Evolutionary conservation across 2,113 vertebrate genomes (phyloP).

Genomic region (Progne subis): DNA sequence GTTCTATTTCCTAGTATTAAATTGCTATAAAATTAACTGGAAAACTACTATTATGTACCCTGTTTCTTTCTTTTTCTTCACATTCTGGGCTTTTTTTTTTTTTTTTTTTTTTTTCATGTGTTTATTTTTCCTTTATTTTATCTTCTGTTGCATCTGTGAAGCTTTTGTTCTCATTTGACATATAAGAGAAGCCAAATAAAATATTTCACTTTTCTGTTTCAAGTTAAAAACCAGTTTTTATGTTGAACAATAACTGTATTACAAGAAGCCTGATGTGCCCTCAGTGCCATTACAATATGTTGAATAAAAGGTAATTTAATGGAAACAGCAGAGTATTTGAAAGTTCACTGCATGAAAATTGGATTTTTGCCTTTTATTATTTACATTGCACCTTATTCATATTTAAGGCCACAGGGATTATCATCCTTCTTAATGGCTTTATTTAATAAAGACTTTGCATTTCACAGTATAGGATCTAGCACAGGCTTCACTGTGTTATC

Average conservation of each 20-base stretch:
- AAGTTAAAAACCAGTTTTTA: constrained; percentile 29
- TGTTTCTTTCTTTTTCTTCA: constrained; percentile 26
- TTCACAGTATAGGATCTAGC: constrained; percentile 37
- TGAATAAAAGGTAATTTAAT: constrained; percentile 61
- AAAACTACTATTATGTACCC: constrained; percentile 4
- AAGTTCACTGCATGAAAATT: constrained; percentile 65
- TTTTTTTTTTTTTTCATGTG: background rate
- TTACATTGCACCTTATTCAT: constrained; percentile 66
- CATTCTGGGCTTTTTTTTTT: background rate
- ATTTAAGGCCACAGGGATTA: constrained; percentile 62
- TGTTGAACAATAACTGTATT: constrained; percentile 41
- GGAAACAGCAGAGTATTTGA: constrained; percentile 39
- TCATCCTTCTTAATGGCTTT: constrained; percentile 47
- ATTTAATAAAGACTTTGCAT: constrained; percentile 65
- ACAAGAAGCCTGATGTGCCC: constrained; percentile 30
- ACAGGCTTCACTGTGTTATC: background rate
- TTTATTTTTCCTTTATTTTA: constrained; percentile 50
- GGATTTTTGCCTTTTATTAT: constrained; percentile 71
- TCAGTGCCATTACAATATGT: background rate
- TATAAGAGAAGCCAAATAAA: constrained; percentile 16
- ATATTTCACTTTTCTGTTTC: constrained; percentile 43
- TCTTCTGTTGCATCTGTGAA: background rate
- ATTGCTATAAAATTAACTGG: constrained; percentile 38
- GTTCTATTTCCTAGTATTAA: constrained; percentile 37
- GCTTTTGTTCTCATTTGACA: constrained; percentile 16